Evolutionary conservation across 2,888 invertebrate genomes (phyloP), one percentile per base, ranked within the genome.

Genomic region (Ganaspis brasiliensis): DNA sequence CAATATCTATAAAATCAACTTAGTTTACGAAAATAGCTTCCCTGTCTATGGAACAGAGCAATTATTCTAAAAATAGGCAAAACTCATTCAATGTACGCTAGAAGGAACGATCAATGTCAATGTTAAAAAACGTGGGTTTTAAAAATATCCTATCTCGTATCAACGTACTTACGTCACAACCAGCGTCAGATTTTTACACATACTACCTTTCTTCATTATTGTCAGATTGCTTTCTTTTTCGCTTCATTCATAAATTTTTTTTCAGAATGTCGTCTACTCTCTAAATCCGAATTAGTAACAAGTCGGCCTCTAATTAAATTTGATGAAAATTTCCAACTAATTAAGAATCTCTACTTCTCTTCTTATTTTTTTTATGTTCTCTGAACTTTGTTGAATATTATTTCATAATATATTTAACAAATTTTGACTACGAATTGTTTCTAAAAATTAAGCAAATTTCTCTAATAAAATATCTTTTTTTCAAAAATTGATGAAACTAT

Each of bases 81-180:
- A 63, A 63, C 8, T 37, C 40, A 40, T 63, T 40, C 2, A 63
- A 63, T 16, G 21, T 63, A n/a, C 40, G 21, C 63, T 40, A 21
- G n/a, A 63, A 21, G 14, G 21, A 37, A 40, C 40, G 63, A 40
- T 63, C 63, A 24, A 63, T 40, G 63, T 63, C 40, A 63, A 40
- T 63, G 63, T 24, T 63, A 40, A 40, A 63, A 63, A 63, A 63
- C 63, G 21, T 12, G 40, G 63, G 35, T 21, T 63, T 40, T 40
- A 40, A 63, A 63, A 40, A 63, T n/a, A 63, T 9, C 14, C 35
- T 19, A 63, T 63, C 40, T 12, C 21, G 63, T 40, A 45, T 45
- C 12, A 52, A 67, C 24, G 40, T 67, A 67, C 21, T 45, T 67
- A 67, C 45, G 45, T 67, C 45, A 67, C 24, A 24, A 24, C n/a